Base-by-base conservation (phyloP, 2,113 vertebrate genomes). In the Poicephalus gulielmi region DNA sequence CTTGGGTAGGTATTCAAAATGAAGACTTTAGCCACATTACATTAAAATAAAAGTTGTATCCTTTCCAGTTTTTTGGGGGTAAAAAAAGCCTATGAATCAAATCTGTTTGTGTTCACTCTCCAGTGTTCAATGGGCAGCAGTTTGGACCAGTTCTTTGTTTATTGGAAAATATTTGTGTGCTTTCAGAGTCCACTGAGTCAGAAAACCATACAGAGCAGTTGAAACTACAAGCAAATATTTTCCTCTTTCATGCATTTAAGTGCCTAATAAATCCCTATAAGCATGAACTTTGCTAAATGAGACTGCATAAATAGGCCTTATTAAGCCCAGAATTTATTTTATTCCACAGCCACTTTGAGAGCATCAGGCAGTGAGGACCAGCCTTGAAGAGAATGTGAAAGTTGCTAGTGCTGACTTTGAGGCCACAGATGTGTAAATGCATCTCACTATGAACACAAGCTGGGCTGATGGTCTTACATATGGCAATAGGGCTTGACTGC, bases 151-250 rank as follows among this genome's bases (percentile, higher is more conserved):
- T 83, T 91, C 80, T 91, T 95, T 95, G 80, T 96, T 96, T 95
- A 89, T 47, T 92, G 93, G 93, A 86, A 96, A 97, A 95, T 95
- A 93, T 47, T 92, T 94, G 86, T 92, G 91, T 89, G 77, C 66
- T 94, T 94, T 93, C 8, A 35, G 81, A 94, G 82, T 46, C 90
- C 79, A 90, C 82, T 86, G 95, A 97, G 73, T 94, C 90, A 90
- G 70, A 92, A 41, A 10, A 19, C 83, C 69, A 59, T 92, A 84
- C 1, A 0, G 66, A 95, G 75, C 77, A 91, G 77, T 85, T 84
- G 88, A 91, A 96, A 92, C 91, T 86, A 84, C 69, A 83, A 92
- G 78, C 49, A 94, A 96, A 89, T 92, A 92, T 94, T 96, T 96
- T 94, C 92, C 33, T 96, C 70, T 92, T 95, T 73, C 50, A 55